Evolutionary conservation across 2,113 vertebrate genomes (phyloP), one percentile per base, ranked within the genome.

Genomic region (Spermophilus dauricus): DNA sequence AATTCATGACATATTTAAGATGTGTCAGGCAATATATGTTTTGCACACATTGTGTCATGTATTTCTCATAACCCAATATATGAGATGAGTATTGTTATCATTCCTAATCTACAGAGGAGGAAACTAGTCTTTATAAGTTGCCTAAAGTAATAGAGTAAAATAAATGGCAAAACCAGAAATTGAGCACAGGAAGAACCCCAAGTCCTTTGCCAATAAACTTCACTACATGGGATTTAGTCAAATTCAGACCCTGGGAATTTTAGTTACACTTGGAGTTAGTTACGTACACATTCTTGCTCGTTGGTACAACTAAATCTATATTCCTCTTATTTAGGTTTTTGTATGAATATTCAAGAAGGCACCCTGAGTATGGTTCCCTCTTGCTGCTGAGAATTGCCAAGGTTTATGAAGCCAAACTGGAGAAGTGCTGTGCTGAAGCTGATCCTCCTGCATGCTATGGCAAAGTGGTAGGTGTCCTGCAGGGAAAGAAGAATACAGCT

Each of bases 341-440:
- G 51, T 97, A 98, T 84, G 98, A 98, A 1, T 97, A 97, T 7
- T 0, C 96, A 51, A 98, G 98, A 96, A 98, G 98, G n/a, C 98
- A 99, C 61, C 97, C 89, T 0, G 98, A 99, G 0, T 70, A 88
- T 16, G 92, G 98, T 56, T 2, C 87, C 0, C 0, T 82, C 34
- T 17, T 98, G 95, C 11, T 98, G 0, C 3, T 99, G 92, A 97
- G 98, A 90, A 0, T 98, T 8, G 7, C 92, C 2, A 98, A 97
- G 91, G 78, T 6, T 6, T 99, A 98, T 0, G 97, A 99, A 98
- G 3, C 10, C 51, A 94, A 96, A 3, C 89, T 99, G 95, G 95
- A 98, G 0, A 98, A 97, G 34, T 99, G 99, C 98, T 99, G 99
- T 90, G 97, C 98, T 26, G 69, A 94, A 1, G 98, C 80, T 7